Conservation (phyloP, 1,140 invertebrate species). For the Lepidurus packardi region DNA sequence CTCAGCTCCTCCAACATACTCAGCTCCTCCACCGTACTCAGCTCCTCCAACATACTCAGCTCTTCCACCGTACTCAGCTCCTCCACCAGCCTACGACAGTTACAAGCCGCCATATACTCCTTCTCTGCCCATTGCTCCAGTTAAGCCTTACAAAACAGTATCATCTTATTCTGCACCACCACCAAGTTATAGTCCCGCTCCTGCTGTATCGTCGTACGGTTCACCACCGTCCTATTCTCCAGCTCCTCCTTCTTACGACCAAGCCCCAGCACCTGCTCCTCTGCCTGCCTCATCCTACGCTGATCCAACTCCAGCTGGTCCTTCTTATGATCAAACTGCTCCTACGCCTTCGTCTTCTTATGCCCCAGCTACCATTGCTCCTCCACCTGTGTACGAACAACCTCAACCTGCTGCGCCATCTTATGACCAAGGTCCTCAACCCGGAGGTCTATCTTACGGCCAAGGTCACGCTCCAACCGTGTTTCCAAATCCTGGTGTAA, state of each 20-base stretch:
- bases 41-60: background rate
- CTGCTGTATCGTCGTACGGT: background rate
- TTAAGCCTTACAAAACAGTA: background rate
- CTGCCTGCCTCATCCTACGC: background rate
- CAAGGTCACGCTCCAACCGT: background rate
- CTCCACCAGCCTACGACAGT: background rate
- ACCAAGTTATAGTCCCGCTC: background rate
- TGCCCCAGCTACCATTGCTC: background rate
- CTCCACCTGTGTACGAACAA: background rate
- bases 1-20: background rate
- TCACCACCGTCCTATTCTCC: background rate
- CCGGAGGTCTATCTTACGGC: background rate
- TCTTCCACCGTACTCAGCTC: background rate
- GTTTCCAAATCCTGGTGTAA: background rate
- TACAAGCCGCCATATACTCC: background rate
- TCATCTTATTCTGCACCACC: background rate
- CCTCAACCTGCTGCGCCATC: background rate
- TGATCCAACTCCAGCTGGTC: background rate
- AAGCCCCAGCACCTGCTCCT: slow-evolving; percentile 18
- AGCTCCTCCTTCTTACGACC: background rate
- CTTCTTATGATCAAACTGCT: slow-evolving; percentile 12
- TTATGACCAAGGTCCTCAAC: background rate
- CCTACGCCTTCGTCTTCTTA: background rate
- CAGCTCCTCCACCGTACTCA: background rate
- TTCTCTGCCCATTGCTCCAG: background rate